These are phyloP conservation scores for Hoplostethus atlanticus DNA, from an alignment of 2,797 vertebrate genomes.

Conservation along the genomic window DNA sequence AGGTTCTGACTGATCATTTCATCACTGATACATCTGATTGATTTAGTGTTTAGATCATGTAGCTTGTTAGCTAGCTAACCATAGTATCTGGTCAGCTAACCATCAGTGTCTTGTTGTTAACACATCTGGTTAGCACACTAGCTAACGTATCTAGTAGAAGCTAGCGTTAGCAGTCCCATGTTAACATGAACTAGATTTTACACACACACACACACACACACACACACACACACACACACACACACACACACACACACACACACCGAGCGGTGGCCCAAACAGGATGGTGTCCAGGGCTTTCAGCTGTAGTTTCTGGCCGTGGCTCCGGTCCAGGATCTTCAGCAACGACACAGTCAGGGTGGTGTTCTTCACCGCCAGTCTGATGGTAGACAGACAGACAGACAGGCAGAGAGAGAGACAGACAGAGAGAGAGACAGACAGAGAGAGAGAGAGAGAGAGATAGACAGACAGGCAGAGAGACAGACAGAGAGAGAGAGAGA, in stretches of 20 bases:
- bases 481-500: neutral
- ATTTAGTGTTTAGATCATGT: too few species aligned
- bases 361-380: conserved; percentile 92
- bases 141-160: too few species aligned
- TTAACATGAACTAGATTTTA: neutral
- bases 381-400: conserved; percentile 54
- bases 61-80: too few species aligned
- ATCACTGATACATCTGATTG: too few species aligned
- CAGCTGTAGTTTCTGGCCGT: conserved; percentile 94
- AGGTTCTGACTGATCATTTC: neutral
- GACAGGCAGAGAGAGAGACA: neutral
- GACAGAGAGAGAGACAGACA: neutral
- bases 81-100: too few species aligned
- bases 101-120: too few species aligned
- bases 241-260: conserved; percentile 32
- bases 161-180: too few species aligned
- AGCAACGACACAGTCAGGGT: conserved; percentile 88
- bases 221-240: conserved; percentile 51
- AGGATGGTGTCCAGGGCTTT: conserved; percentile 94
- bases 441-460: neutral
- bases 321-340: conserved; percentile 92
- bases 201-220: conserved; percentile 41
- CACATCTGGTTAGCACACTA: too few species aligned
- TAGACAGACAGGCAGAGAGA: too few species aligned
- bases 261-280: conserved; percentile 82